These are phyloP conservation scores for Panagrolaimus sp. DNA, from an alignment of 1,140 invertebrate genomes.

Conservation along the genomic window DNA sequence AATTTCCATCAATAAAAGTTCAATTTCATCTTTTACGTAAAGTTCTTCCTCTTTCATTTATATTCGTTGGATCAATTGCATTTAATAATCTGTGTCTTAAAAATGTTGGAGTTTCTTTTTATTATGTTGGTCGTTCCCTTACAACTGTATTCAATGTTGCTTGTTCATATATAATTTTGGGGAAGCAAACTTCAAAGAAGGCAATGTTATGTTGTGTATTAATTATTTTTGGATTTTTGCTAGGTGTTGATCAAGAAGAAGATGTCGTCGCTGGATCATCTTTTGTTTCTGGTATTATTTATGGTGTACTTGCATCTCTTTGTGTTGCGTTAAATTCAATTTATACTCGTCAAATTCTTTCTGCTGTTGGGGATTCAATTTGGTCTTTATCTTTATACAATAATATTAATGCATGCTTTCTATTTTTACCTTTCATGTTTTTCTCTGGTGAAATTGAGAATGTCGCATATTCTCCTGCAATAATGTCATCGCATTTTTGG, in stretches of 20 bases:
- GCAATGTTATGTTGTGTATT: constrained; percentile 78
- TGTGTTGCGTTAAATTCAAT: constrained; percentile 91
- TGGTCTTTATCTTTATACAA: constrained; percentile 81
- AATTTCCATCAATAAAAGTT: constrained; percentile 62
- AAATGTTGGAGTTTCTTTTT: constrained; percentile 86
- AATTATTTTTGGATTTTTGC: constrained; percentile 68
- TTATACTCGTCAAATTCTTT: constrained; percentile 83
- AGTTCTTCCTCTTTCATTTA: constrained; percentile 79
- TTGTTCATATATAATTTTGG: constrained; percentile 62
- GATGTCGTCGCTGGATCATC: constrained; percentile 74
- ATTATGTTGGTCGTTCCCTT: constrained; percentile 89
- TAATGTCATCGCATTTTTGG: constrained; percentile 71
- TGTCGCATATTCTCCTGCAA: constrained; percentile 69
- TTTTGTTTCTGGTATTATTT: constrained; percentile 79
- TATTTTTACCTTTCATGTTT: constrained; percentile 86
- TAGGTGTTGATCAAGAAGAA: constrained; percentile 89
- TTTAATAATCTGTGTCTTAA: constrained; percentile 95
- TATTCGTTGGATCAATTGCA: constrained; percentile 91
- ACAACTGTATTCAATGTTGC: constrained; percentile 97
- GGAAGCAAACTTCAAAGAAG: constrained; percentile 74
- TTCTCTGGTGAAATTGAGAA: constrained; percentile 72
- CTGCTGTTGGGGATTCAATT: constrained; percentile 76
- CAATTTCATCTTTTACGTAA: constrained; percentile 60
- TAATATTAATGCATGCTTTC: constrained; percentile 81
- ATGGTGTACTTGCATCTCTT: constrained; percentile 82